Percentiles rank a stretch among this genome's conserved stretches.
Evolutionary conservation across 2,113 vertebrate genomes (phyloP).

Genomic region (Athene noctua): DNA sequence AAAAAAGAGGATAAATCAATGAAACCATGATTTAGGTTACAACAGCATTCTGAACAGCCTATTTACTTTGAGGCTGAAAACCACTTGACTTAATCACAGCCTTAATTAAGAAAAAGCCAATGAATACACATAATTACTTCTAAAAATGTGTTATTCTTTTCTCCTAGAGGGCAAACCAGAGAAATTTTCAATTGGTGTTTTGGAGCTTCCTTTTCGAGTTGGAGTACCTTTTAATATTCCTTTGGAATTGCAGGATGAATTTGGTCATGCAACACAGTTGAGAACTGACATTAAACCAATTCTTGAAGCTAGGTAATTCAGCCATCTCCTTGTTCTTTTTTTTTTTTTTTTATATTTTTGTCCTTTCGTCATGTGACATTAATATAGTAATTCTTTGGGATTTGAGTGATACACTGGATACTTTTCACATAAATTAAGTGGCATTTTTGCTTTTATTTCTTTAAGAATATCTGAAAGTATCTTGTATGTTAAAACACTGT

Average conservation of each 20-base stretch:
- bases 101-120: neutral
- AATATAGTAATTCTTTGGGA: neutral
- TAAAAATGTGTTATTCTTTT: conserved; percentile 1
- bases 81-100: neutral
- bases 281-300: conserved; percentile 70
- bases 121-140: neutral
- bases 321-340: neutral
- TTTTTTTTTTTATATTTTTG: neutral
- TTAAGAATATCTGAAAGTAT: neutral
- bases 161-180: conserved; percentile 84
- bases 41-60: neutral
- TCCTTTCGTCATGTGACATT: neutral
- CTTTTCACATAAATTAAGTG: neutral
- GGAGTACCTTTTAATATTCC: conserved; percentile 85
- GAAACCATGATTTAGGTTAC: neutral
- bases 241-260: conserved; percentile 83
- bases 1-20: neutral
- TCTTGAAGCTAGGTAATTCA: conserved; percentile 80
- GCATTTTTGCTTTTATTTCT: neutral
- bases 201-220: conserved; percentile 74
- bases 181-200: conserved; percentile 73
- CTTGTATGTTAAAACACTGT: neutral
- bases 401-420: neutral
- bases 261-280: conserved; percentile 75
- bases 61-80: neutral